Conservation (phyloP, 2,113 vertebrate species). For the Erpornis zantholeuca region DNA sequence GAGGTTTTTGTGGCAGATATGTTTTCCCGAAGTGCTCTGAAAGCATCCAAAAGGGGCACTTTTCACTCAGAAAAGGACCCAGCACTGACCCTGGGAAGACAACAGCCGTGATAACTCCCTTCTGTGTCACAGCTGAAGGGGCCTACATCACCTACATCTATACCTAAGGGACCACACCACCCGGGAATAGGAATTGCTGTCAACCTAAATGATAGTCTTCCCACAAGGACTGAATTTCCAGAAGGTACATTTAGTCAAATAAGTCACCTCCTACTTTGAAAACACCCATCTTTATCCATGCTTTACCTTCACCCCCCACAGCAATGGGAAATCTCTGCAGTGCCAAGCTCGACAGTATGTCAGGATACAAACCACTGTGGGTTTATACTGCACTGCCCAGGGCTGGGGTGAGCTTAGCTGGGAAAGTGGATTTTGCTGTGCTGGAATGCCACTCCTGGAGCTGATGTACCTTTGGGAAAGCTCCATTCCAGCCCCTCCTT, state of each 20-base stretch:
- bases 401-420: background rate
- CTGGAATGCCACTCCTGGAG: background rate
- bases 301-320: background rate
- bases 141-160: background rate
- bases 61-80: background rate
- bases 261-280: background rate
- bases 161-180: background rate
- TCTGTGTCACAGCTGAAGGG: background rate
- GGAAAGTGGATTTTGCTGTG: background rate
- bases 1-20: background rate
- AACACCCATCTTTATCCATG: background rate
- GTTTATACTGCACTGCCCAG: background rate
- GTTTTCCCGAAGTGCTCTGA: background rate
- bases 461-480: background rate
- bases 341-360: rapidly evolving
- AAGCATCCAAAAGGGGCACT: background rate
- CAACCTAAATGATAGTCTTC: background rate
- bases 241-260: background rate
- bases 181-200: background rate
- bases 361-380: background rate
- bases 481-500: background rate
- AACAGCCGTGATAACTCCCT: background rate
- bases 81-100: background rate
- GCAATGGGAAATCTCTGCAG: background rate
- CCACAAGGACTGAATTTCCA: background rate